phyloP scores from a whole-genome alignment of 2,888 invertebrate species.

The Apamea sordens region DNA sequence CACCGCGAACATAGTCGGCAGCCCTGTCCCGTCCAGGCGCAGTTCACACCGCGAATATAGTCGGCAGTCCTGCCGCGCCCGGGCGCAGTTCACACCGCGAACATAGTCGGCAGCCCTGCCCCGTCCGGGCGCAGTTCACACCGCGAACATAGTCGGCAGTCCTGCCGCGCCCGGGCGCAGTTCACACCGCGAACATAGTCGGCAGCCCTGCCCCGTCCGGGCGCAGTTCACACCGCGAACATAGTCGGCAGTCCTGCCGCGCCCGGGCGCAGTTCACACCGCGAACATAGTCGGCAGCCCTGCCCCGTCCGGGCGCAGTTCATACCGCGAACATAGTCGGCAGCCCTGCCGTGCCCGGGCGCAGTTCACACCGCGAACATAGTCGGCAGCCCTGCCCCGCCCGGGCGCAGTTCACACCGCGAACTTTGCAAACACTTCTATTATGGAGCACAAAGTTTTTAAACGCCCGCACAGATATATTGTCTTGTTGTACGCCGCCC shows the following conservation, averaged over 20 bases:
- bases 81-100: not conserved
- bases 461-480: slow-evolving; percentile 38
- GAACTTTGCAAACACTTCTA: slow-evolving; percentile 40
- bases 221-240: slow-evolving; percentile 2
- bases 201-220: slow-evolving; percentile 22
- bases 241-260: no score
- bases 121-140: not conserved
- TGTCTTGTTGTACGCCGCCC: slow-evolving; percentile 6
- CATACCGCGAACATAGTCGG: not conserved
- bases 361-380: not conserved
- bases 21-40: slow-evolving; percentile 13
- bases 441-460: slow-evolving; percentile 44
- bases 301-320: not conserved
- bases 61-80: no score
- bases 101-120: slow-evolving; percentile 23
- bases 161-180: not conserved
- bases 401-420: slow-evolving; percentile 18
- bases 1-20: slow-evolving; percentile 1
- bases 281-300: slow-evolving; percentile 18
- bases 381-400: slow-evolving; percentile 22
- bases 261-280: not conserved
- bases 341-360: no score
- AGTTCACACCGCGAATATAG: not conserved
- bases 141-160: no score
- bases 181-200: not conserved